Base-by-base conservation (phyloP, 1,140 invertebrate genomes). In the Hirudo medicinalis region DNA sequence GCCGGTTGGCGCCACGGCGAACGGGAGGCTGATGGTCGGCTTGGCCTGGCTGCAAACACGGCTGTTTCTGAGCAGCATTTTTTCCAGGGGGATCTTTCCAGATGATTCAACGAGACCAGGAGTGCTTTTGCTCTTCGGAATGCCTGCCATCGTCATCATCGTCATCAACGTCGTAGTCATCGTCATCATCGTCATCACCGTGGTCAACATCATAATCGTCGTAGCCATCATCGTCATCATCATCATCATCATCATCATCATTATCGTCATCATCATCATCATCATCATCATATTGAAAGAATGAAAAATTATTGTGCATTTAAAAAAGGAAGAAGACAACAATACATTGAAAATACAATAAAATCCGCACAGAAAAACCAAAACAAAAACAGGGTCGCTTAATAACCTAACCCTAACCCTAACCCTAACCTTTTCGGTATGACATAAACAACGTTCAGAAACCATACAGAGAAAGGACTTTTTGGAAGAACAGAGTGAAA, bases 101-200 rank as follows among this genome's bases (percentile, higher is more conserved):
- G 87, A 73, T 15, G 91, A 93, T 82, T 97, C 94, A 67, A 97
- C 89, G 70, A 97, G 84, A 19, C 93, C 94, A 25, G 94, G 94
- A 43, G 94, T 94, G 74, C 93, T 96, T 80, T 91, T 90, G 81
- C 92, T 93, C 75, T 94, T 87, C 76, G 91, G 90, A 88, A 95
- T 90, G 72, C 91, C 90, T 82, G 90, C 32, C 67, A 63, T 20
- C 57, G 15, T 63, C 20, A 63, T 63, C 57, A 63, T 63, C 57
- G 19, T 22, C 53, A 27, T 49, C n/a, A 20, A 72, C 63, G 13
- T 74, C 72, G 11, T 55, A 29, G 4, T 15, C 72, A 29, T 74
- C 25, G 32, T 53, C 67, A 27, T 71, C 74, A 19, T 73, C 68
- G 43, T 27, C 15, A 29, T 63, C 69, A 20, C 57, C 68, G 13